Evolutionary conservation across 92 coral and sea anemone species (phyloP).

Genomic region (Phenganax marumi): DNA sequence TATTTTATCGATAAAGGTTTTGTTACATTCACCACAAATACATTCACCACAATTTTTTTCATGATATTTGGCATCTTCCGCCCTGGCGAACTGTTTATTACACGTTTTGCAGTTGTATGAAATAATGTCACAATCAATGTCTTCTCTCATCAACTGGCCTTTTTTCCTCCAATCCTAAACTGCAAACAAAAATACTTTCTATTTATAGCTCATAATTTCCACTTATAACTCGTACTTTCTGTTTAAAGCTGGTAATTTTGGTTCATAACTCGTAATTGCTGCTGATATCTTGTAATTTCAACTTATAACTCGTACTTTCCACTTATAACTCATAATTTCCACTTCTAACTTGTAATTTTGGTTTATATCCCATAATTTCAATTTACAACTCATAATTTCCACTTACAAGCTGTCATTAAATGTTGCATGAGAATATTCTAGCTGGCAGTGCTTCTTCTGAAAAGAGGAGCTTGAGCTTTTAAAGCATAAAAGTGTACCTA

Average conservation of each 20-base stretch:
- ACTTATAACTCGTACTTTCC: too few species aligned
- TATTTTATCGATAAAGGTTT: too few species aligned
- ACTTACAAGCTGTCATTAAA: neutral
- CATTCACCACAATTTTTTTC: slow-evolving; percentile 3
- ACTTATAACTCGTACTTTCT: neutral
- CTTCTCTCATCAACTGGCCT: neutral
- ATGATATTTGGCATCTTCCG: neutral
- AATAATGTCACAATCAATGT: slow-evolving; percentile 2
- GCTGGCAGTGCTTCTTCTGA: too few species aligned
- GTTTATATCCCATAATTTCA: neutral
- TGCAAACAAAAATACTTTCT: neutral
- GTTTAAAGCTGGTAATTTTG: neutral
- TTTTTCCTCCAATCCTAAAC: neutral
- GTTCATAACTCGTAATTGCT: too few species aligned
- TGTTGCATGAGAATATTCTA: too few species aligned
- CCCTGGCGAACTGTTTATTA: neutral
- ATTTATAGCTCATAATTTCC: neutral
- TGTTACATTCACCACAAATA: neutral
- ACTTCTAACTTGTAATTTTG: too few species aligned
- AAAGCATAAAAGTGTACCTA: too few species aligned
- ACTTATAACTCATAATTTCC: too few species aligned
- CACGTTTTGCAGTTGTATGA: slow-evolving; percentile 4
- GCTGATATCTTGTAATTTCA: neutral
- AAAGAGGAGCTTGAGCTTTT: too few species aligned
- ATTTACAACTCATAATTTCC: too few species aligned